phyloP scores from a whole-genome alignment of 1,140 invertebrate genomes.

The Gonatopus flavifemur region DNA sequence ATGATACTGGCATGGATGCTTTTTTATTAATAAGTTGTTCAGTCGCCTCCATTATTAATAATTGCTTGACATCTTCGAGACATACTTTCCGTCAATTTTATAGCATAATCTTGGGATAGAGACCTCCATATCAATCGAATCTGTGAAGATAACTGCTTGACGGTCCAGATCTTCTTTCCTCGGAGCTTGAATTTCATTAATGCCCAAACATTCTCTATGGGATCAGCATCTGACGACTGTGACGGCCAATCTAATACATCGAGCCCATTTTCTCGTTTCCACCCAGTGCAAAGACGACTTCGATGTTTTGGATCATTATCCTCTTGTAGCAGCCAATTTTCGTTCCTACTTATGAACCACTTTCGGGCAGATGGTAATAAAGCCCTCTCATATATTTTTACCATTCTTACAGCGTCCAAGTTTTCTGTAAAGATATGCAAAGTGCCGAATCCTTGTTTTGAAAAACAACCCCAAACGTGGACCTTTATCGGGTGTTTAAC shows the following conservation, averaged over 20 bases:
- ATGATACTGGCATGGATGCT: not conserved
- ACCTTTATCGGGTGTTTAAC: not conserved
- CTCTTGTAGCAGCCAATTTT: too few species aligned
- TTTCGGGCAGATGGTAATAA: conserved; percentile 10
- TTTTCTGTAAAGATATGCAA: conserved; percentile 14
- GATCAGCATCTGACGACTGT: too few species aligned
- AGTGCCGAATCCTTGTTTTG: too few species aligned
- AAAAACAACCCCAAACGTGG: conserved; percentile 5
- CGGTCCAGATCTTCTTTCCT: not conserved
- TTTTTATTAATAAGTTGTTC: conserved; percentile 2
- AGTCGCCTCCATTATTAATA: too few species aligned
- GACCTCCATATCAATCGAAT: too few species aligned
- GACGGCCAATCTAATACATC: too few species aligned
- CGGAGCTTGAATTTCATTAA: not conserved
- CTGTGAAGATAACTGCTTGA: not conserved
- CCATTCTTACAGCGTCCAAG: conserved; percentile 14
- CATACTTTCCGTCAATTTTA: too few species aligned
- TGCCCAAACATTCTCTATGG: not conserved
- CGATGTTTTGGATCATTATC: too few species aligned
- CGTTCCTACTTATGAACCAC: not conserved
- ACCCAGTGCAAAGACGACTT: too few species aligned
- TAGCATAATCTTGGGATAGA: too few species aligned
- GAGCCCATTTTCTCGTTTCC: too few species aligned
- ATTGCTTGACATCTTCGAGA: too few species aligned
- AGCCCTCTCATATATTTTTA: conserved; percentile 9